Conservation (phyloP, 2,888 invertebrate species). For the Allophyes oxyacanthae region DNA sequence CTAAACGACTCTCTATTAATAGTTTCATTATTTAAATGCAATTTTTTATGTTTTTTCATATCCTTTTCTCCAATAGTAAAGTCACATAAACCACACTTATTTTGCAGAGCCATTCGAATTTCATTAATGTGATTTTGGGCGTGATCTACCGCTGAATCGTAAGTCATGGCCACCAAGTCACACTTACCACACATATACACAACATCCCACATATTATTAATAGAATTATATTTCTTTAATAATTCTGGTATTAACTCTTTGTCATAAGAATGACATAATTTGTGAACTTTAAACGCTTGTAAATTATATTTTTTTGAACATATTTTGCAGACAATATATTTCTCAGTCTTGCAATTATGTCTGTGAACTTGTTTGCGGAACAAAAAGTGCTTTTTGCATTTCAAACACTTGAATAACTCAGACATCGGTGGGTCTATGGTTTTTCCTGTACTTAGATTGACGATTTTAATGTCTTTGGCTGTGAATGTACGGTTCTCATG, state of each 20-base stretch:
- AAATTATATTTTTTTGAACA: conserved; percentile 62
- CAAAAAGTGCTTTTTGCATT: conserved; percentile 63
- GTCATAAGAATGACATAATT: conserved; percentile 26
- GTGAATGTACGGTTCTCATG: conserved; percentile 42
- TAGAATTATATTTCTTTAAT: conserved; percentile 66
- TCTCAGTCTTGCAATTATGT: conserved; percentile 56
- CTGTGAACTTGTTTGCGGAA: accelerated
- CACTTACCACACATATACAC: conserved; percentile 68
- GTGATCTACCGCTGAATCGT: conserved; percentile 72
- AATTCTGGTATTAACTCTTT: conserved; percentile 55
- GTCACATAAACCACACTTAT: conserved; percentile 66
- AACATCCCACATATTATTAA: conserved; percentile 71
- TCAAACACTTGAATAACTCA: conserved; percentile 51
- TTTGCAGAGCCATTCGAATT: conserved; percentile 37
- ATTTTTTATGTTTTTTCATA: conserved; percentile 60
- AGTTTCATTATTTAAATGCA: conserved; percentile 56
- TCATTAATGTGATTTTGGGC: conserved; percentile 68
- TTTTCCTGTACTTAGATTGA: conserved; percentile 39
- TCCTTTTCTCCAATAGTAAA: conserved; percentile 63
- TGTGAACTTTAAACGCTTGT: conserved; percentile 60
- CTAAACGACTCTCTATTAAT: conserved; percentile 58
- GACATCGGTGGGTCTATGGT: conserved; percentile 57
- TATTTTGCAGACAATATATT: conserved; percentile 49
- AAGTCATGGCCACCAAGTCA: conserved; percentile 62
- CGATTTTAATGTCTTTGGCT: conserved; percentile 58